These are phyloP conservation scores for Platycheirus albimanus DNA, from an alignment of 2,888 invertebrate species.

Conservation along the genomic window DNA sequence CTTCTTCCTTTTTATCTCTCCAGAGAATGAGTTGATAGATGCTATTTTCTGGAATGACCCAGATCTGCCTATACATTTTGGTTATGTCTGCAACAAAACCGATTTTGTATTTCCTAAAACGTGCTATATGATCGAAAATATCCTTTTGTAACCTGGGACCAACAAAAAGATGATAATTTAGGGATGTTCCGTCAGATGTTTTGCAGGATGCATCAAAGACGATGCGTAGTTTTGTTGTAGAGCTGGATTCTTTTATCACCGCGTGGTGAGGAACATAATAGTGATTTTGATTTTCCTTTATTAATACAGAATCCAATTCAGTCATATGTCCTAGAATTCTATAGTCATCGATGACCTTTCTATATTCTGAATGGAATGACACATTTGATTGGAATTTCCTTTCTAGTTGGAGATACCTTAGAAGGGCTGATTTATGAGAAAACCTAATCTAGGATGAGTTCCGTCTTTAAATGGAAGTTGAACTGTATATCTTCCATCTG, in stretches of 20 bases:
- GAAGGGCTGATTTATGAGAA: too few species aligned
- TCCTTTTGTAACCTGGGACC: conserved; percentile 55
- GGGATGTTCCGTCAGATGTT: conserved; percentile 25
- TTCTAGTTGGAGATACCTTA: too few species aligned
- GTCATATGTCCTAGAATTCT: too few species aligned
- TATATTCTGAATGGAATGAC: too few species aligned
- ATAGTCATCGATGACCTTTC: too few species aligned
- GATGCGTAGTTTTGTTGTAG: neutral
- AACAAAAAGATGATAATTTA: conserved; percentile 64
- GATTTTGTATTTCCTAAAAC: conserved; percentile 61
- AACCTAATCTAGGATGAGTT: neutral
- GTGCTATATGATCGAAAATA: conserved; percentile 55
- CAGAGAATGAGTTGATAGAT: neutral
- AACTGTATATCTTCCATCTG: conserved; percentile 3
- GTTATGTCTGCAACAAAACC: conserved; percentile 60
- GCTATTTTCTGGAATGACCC: conserved; percentile 15
- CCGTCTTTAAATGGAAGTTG: conserved; percentile 23
- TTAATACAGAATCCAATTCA: too few species aligned
- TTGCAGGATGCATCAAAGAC: too few species aligned
- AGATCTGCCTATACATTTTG: conserved; percentile 72
- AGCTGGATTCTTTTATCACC: too few species aligned
- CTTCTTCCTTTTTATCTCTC: conserved; percentile 1
- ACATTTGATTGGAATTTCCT: too few species aligned
- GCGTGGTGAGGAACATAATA: too few species aligned
- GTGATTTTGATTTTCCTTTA: too few species aligned